Evolutionary conservation across 2,113 vertebrate genomes (phyloP).

Genomic region (Camelus bactrianus): DNA sequence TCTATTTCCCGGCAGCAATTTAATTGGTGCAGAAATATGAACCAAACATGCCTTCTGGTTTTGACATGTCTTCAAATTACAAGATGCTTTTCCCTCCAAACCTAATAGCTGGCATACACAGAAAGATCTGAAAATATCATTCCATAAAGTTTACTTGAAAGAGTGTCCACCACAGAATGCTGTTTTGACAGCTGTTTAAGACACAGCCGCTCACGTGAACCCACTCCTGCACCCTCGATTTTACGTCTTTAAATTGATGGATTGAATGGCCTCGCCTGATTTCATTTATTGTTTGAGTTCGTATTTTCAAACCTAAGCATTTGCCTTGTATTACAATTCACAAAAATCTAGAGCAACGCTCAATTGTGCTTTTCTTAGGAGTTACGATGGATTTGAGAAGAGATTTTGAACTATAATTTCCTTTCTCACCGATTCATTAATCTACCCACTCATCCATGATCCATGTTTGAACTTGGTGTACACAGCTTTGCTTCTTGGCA

Average conservation of each 20-base stretch:
- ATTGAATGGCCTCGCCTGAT: neutral
- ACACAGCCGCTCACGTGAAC: neutral
- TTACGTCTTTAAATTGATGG: neutral
- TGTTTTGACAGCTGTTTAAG: conserved; percentile 54
- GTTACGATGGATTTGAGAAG: neutral
- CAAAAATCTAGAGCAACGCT: neutral
- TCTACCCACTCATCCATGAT: neutral
- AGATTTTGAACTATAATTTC: neutral
- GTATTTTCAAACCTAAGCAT: conserved; percentile 28
- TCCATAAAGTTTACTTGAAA: conserved; percentile 29
- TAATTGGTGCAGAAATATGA: conserved; percentile 46
- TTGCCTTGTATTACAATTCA: neutral
- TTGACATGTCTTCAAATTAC: conserved; percentile 7
- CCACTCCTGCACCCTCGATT: neutral
- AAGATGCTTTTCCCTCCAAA: neutral
- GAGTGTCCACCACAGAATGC: conserved; percentile 2
- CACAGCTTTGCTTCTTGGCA: neutral
- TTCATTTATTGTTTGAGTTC: conserved; percentile 23
- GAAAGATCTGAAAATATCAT: conserved; percentile 54
- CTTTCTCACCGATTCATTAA: neutral
- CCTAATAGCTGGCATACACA: conserved; percentile 19
- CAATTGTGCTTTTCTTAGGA: neutral
- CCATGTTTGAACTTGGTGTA: neutral
- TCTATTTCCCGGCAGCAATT: conserved; percentile 50
- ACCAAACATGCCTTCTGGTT: neutral